These are phyloP conservation scores for Hippopotamus amphibius DNA, from an alignment of 2,113 vertebrate genomes.

Conservation along the genomic window DNA sequence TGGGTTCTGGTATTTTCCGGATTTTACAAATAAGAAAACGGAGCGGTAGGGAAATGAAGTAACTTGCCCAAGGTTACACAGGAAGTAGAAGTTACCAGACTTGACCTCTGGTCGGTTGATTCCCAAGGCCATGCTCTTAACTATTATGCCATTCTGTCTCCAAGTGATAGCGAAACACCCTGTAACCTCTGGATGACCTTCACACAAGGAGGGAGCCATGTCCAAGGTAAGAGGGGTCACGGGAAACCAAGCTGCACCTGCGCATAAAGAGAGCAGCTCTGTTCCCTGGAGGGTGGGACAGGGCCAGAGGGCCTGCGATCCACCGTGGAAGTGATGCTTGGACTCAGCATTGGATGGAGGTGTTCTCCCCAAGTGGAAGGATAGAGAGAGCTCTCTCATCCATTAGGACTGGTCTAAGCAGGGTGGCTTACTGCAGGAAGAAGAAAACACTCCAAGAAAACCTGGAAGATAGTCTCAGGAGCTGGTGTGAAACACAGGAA, in stretches of 20 bases:
- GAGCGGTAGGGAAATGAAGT: background rate
- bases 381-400: background rate
- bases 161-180: background rate
- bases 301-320: too few relatives aligned
- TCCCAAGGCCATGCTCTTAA: background rate
- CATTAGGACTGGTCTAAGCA: too few relatives aligned
- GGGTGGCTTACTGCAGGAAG: background rate
- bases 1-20: background rate
- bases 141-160: background rate
- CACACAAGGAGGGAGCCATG: rapidly evolving
- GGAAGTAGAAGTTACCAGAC: background rate
- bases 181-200: background rate
- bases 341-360: too few relatives aligned
- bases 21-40: background rate
- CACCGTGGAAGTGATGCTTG: rapidly evolving
- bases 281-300: background rate
- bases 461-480: background rate
- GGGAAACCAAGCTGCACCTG: background rate
- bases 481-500: background rate
- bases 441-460: background rate
- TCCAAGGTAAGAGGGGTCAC: background rate
- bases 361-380: background rate
- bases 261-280: background rate
- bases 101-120: background rate
- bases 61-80: background rate